These are phyloP conservation scores for Brachyhypopomus occidentalis DNA, from an alignment of 2,113 vertebrate genomes.

Conservation along the genomic window DNA sequence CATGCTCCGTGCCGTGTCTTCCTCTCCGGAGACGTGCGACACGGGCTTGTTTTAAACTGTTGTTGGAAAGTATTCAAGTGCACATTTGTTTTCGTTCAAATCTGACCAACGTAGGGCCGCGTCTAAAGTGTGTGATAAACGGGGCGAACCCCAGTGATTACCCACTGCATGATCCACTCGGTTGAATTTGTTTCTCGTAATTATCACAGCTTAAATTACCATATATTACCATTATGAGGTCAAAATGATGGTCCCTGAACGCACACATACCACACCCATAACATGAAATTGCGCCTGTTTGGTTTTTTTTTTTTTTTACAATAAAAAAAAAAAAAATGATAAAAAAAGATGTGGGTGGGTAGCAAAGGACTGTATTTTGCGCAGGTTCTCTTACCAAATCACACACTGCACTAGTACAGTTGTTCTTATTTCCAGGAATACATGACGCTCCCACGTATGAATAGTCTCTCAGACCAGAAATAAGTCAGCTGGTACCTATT, in stretches of 20 bases:
- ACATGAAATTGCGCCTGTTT: neutral
- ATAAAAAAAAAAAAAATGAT: neutral
- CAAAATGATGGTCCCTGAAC: neutral
- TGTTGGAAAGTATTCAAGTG: neutral
- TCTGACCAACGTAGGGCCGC: neutral
- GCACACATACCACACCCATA: neutral
- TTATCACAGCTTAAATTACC: neutral
- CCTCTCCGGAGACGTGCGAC: neutral
- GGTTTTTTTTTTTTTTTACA: neutral
- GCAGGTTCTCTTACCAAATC: slow-evolving; percentile 60
- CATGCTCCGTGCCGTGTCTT: neutral
- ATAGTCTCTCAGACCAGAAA: slow-evolving; percentile 54
- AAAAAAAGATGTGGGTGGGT: neutral
- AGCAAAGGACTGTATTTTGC: slow-evolving; percentile 43
- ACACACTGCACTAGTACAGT: slow-evolving; percentile 65
- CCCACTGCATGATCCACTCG: neutral
- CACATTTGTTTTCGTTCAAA: neutral
- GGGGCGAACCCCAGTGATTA: neutral
- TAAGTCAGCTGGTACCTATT: neutral
- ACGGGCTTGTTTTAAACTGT: neutral
- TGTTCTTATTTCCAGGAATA: slow-evolving; percentile 63
- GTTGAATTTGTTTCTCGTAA: neutral
- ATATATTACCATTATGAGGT: neutral
- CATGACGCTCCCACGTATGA: slow-evolving; percentile 60
- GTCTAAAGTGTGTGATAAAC: slow-evolving; percentile 10